These are phyloP conservation scores for Hyperopisus bebe DNA, from an alignment of 2,113 vertebrate species.

Conservation along the genomic window DNA sequence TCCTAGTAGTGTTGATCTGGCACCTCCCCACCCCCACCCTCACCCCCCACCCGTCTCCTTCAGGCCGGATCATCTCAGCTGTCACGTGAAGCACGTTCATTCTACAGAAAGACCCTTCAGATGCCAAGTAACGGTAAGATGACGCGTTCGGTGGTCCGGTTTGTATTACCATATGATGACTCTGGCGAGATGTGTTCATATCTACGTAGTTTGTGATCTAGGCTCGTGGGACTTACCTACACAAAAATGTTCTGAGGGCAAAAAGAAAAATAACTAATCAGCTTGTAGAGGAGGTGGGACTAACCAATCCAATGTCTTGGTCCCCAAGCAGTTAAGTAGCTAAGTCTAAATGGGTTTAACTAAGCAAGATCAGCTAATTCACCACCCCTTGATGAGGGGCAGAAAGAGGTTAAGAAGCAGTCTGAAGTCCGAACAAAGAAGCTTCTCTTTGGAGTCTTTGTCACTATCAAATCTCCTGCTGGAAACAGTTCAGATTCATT, in stretches of 20 bases:
- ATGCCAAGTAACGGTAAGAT: slow-evolving; percentile 89
- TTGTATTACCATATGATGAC: neutral
- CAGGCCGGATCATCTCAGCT: slow-evolving; percentile 84
- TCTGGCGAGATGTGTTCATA: neutral
- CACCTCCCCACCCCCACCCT: slow-evolving; percentile 45
- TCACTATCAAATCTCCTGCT: neutral
- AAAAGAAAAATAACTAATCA: neutral
- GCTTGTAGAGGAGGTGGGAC: neutral
- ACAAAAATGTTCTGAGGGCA: neutral
- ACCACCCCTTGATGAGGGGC: neutral
- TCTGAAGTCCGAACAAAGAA: neutral
- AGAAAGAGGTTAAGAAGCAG: neutral
- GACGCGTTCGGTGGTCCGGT: neutral
- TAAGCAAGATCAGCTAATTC: neutral
- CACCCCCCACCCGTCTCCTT: slow-evolving; percentile 42
- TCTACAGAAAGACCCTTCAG: slow-evolving; percentile 97
- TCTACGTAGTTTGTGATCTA: neutral
- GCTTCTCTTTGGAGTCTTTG: neutral
- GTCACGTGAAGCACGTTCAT: slow-evolving; percentile 95
- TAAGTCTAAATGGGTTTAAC: neutral
- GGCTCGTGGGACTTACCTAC: neutral
- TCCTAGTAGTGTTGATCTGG: neutral
- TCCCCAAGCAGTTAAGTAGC: neutral
- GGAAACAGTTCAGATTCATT: neutral
- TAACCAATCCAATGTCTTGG: neutral